A percentile compares a stretch with the other conserved stretches of the same genome.
Conservation (phyloP, 1,140 invertebrate genomes). For the Latrodectus geometricus region DNA sequence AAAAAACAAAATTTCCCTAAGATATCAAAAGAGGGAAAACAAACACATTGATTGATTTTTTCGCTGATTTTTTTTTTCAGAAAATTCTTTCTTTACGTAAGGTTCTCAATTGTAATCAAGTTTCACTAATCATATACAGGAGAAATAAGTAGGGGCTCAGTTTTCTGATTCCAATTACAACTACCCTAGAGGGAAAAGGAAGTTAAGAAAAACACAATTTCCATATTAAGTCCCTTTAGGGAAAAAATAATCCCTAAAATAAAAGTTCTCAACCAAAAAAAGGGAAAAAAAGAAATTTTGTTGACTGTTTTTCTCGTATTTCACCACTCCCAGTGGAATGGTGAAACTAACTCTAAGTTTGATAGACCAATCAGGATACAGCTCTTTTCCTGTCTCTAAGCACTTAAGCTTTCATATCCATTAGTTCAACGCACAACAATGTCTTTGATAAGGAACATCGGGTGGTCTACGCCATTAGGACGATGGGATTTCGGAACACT, state of each 20-base stretch:
- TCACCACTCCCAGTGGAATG: neutral
- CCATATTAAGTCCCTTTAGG: slow-evolving; percentile 1
- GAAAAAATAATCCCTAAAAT: neutral
- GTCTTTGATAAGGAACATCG: neutral
- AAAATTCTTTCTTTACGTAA: no score
- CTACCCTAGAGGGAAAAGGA: slow-evolving; percentile 9
- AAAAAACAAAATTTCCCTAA: no score
- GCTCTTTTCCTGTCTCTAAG: slow-evolving; percentile 15
- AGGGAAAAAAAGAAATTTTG: slow-evolving; percentile 20
- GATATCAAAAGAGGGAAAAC: no score
- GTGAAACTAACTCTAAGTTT: slow-evolving; percentile 22
- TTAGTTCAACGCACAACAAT: neutral
- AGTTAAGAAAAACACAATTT: slow-evolving; percentile 12
- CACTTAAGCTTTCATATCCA: slow-evolving; percentile 47
- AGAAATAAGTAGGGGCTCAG: neutral
- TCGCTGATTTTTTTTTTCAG: no score
- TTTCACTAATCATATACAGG: slow-evolving; percentile 30
- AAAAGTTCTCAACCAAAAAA: neutral
- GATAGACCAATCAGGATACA: slow-evolving; percentile 22
- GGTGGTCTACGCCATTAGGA: neutral
- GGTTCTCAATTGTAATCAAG: slow-evolving; percentile 9
- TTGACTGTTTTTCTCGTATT: neutral
- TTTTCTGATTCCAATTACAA: slow-evolving; percentile 23
- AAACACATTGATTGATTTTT: no score
- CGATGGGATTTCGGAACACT: neutral